phyloP scores from a whole-genome alignment of 2,888 invertebrate species.

The Cryptus armator region DNA sequence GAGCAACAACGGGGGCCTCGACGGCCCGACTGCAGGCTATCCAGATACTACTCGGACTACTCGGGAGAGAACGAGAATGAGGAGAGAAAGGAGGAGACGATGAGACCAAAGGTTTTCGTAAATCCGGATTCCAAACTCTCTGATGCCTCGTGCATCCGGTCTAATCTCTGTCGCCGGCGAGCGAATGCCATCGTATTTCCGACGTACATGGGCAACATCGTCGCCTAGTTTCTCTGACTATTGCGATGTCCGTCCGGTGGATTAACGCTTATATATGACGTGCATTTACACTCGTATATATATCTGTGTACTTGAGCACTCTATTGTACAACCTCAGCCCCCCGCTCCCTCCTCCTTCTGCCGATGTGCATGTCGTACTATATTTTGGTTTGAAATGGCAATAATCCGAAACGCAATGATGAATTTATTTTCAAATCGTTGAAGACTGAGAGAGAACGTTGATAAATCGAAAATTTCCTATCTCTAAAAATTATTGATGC shows the following conservation, averaged over 20 bases:
- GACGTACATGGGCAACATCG: constrained; percentile 52
- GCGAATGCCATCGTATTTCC: constrained; percentile 5
- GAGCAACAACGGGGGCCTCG: not conserved
- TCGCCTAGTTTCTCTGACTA: constrained; percentile 53
- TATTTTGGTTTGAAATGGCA: not conserved
- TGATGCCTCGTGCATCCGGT: constrained; percentile 53
- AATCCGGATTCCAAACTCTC: constrained; percentile 65
- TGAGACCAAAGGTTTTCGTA: constrained; percentile 66
- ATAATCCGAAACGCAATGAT: too few relatives aligned
- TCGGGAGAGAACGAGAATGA: not conserved
- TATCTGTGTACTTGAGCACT: not conserved
- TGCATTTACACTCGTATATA: constrained; percentile 1
- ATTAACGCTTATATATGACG: constrained; percentile 41
- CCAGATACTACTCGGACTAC: not conserved
- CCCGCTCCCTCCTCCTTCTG: too few relatives aligned
- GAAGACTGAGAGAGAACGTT: too few relatives aligned
- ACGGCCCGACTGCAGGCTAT: constrained; percentile 7
- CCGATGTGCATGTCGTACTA: not conserved
- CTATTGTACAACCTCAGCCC: too few relatives aligned
- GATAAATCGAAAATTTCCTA: too few relatives aligned
- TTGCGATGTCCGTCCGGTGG: constrained; percentile 41
- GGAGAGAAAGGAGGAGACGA: constrained; percentile 24
- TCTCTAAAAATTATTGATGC: too few relatives aligned
- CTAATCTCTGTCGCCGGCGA: constrained; percentile 56
- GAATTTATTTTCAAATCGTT: too few relatives aligned